These are phyloP conservation scores for Drosophila niveifrons DNA, from an alignment of 2,888 invertebrate species.

Conservation along the genomic window DNA sequence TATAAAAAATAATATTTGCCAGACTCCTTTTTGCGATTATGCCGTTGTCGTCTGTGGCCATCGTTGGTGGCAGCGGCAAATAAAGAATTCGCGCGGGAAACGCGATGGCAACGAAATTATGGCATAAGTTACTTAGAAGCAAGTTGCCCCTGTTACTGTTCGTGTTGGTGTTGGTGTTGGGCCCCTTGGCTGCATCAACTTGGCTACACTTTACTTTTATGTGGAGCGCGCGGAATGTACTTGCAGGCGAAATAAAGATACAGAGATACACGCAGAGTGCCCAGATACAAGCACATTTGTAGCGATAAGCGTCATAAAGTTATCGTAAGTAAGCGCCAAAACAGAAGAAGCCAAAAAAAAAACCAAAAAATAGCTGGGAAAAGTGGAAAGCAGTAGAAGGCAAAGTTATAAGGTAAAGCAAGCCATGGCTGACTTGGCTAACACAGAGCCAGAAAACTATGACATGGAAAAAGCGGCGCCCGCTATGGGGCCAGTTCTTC, in stretches of 20 bases:
- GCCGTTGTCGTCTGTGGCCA: constrained; percentile 40
- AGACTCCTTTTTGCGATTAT: constrained; percentile 79
- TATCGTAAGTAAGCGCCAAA: constrained; percentile 81
- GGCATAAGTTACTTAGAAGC: constrained; percentile 79
- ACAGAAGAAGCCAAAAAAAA: constrained; percentile 59
- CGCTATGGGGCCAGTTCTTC: constrained; percentile 22
- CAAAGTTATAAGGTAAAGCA: constrained; percentile 60
- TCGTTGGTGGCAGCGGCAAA: constrained; percentile 42
- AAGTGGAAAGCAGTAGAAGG: constrained; percentile 28
- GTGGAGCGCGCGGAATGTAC: constrained; percentile 74
- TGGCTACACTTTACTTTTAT: constrained; percentile 81
- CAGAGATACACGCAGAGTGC: constrained; percentile 67
- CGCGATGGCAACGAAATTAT: constrained; percentile 66
- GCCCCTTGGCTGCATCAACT: constrained; percentile 61
- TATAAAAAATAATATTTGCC: constrained; percentile 82
- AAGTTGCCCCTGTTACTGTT: constrained; percentile 34
- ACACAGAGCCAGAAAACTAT: constrained; percentile 56
- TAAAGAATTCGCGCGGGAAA: constrained; percentile 64
- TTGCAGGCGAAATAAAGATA: constrained; percentile 79
- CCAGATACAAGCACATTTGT: constrained; percentile 79
- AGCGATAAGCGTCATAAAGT: constrained; percentile 81
- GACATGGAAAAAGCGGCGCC: constrained; percentile 37
- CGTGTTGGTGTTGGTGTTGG: not conserved
- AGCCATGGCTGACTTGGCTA: constrained; percentile 43
- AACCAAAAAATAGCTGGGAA: not conserved